Evolutionary conservation across 2,888 invertebrate genomes (phyloP).

Genomic region (Campopleginae sp.): DNA sequence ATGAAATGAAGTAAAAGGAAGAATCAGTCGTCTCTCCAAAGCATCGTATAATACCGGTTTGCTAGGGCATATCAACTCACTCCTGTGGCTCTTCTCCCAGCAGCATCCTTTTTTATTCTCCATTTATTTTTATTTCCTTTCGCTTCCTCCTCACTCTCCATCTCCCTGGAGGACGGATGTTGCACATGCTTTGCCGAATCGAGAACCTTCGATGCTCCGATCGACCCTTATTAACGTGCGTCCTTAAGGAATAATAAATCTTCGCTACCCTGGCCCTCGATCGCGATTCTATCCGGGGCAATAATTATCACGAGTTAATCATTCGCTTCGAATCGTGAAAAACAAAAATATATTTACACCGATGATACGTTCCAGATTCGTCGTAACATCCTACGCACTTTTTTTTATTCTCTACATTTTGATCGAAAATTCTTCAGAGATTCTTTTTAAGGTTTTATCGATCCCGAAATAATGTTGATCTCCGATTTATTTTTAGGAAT

Average conservation of each 20-base stretch:
- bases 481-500: neutral
- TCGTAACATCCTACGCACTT: slow-evolving; percentile 7
- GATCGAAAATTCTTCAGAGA: neutral
- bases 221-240: slow-evolving; percentile 55
- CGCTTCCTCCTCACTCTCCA: slow-evolving; percentile 21
- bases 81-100: slow-evolving; percentile 26
- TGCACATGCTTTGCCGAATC: slow-evolving; percentile 40
- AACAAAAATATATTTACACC: slow-evolving; percentile 27
- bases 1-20: slow-evolving; percentile 60
- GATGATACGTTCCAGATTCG: slow-evolving; percentile 17
- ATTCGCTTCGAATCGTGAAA: neutral
- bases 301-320: neutral
- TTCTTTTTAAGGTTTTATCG: neutral
- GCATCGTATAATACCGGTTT: slow-evolving; percentile 72
- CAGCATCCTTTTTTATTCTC: slow-evolving; percentile 32
- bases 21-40: slow-evolving; percentile 62
- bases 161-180: slow-evolving; percentile 60
- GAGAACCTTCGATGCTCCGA: slow-evolving; percentile 57
- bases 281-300: neutral
- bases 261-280: neutral
- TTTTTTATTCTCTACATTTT: neutral
- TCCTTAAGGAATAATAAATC: slow-evolving; percentile 37
- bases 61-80: slow-evolving; percentile 52
- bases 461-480: neutral
- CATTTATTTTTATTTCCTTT: slow-evolving; percentile 38